Percentiles rank a stretch among this genome's conserved stretches.
phyloP scores from a whole-genome alignment of 92 coral and sea anemone genomes.

The Zoanthus sansibaricus region DNA sequence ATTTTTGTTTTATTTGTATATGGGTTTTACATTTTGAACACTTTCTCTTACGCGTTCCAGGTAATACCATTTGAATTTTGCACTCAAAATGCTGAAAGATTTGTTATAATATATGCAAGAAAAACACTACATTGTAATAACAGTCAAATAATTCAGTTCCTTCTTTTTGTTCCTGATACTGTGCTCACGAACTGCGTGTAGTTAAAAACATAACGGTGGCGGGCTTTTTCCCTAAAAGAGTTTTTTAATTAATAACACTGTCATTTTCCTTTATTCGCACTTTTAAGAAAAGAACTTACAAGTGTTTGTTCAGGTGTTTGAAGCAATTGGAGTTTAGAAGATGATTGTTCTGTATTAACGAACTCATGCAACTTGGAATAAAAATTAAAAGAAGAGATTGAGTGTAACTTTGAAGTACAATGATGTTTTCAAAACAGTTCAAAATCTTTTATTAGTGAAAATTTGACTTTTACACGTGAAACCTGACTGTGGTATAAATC shows the following conservation, averaged over 20 bases:
- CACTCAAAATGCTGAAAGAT: too few species aligned
- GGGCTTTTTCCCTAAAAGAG: neutral
- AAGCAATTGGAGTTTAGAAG: neutral
- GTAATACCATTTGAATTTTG: too few species aligned
- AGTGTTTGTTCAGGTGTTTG: constrained; percentile 37
- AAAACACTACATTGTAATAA: too few species aligned
- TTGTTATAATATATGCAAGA: too few species aligned
- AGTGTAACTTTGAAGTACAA: neutral
- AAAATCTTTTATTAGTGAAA: too few species aligned
- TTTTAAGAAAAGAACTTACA: neutral
- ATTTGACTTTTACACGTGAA: too few species aligned
- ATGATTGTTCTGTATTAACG: neutral
- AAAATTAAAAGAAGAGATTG: neutral
- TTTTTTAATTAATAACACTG: neutral
- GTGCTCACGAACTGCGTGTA: neutral
- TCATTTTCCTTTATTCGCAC: neutral
- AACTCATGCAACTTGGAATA: constrained; percentile 17
- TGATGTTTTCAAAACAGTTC: neutral
- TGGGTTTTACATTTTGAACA: too few species aligned
- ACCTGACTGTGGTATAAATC: too few species aligned
- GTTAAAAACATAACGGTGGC: neutral
- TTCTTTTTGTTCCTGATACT: too few species aligned
- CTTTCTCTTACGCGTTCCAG: too few species aligned
- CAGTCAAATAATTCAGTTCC: neutral
- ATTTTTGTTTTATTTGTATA: too few species aligned